phyloP scores from a whole-genome alignment of 2,113 vertebrate genomes.

The Lonchura striata region DNA sequence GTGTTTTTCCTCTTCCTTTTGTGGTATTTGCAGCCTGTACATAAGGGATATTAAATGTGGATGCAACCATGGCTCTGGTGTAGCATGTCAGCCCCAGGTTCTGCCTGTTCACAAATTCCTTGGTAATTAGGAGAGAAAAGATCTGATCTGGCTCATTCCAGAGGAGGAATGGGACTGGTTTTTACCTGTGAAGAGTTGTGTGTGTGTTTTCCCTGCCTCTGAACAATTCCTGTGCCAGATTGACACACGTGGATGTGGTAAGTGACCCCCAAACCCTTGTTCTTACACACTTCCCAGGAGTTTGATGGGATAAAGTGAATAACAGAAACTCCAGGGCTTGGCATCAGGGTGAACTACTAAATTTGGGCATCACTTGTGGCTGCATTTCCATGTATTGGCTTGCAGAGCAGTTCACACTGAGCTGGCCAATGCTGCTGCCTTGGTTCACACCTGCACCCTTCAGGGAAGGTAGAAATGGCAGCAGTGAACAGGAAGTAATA shows the following conservation, averaged over 20 bases:
- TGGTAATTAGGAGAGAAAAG: background rate
- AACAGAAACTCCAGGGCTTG: background rate
- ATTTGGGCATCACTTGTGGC: background rate
- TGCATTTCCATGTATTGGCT: background rate
- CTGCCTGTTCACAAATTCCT: background rate
- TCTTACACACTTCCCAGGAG: background rate
- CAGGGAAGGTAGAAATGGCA: background rate
- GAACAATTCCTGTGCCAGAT: background rate
- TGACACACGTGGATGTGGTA: background rate
- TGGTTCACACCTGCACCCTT: background rate
- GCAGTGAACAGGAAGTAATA: background rate
- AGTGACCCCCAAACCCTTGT: background rate
- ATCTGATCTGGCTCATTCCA: background rate
- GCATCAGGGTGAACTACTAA: background rate
- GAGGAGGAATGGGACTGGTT: background rate
- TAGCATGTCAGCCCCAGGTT: background rate
- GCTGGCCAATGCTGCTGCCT: background rate
- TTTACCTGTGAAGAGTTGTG: background rate
- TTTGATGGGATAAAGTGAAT: background rate
- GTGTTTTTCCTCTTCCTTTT: slow-evolving; percentile 65
- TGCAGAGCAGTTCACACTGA: background rate
- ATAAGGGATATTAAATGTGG: background rate
- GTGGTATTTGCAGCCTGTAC: background rate
- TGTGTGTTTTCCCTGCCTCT: background rate
- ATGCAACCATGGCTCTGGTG: rapidly evolving